phyloP scores from a whole-genome alignment of 2,113 vertebrate genomes.

The Entomyzon cyanotis region DNA sequence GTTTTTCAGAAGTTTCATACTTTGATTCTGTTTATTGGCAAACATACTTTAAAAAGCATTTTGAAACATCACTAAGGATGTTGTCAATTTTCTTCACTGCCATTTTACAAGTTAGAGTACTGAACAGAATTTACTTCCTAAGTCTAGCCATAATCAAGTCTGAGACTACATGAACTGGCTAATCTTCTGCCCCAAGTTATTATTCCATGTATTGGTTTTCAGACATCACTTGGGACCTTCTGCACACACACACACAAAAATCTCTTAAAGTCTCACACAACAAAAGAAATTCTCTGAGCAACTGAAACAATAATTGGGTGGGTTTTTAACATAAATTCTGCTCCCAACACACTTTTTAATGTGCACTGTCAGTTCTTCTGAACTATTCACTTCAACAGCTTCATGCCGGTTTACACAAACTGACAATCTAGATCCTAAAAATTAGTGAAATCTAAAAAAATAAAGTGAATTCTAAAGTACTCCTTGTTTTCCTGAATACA shows the following conservation, averaged over 20 bases:
- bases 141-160: not conserved
- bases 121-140: not conserved
- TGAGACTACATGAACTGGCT: not conserved
- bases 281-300: not conserved
- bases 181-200: not conserved
- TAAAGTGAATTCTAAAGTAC: not conserved
- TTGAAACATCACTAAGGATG: not conserved
- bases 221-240: not conserved
- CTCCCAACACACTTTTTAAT: not conserved
- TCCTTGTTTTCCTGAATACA: not conserved
- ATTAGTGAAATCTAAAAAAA: not conserved
- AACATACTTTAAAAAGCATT: not conserved
- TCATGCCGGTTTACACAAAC: not conserved
- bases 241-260: not conserved
- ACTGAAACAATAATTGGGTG: not conserved
- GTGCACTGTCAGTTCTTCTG: not conserved
- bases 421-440: not conserved
- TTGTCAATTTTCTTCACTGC: not conserved
- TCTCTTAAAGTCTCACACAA: not conserved
- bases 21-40: not conserved
- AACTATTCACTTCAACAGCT: not conserved
- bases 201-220: not conserved
- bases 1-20: not conserved
- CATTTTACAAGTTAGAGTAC: not conserved
- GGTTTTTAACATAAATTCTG: not conserved